Evolutionary conservation across 2,797 vertebrate genomes (phyloP), one percentile per base, ranked within the genome.

Genomic region (Hyperoplus lanceolatus): DNA sequence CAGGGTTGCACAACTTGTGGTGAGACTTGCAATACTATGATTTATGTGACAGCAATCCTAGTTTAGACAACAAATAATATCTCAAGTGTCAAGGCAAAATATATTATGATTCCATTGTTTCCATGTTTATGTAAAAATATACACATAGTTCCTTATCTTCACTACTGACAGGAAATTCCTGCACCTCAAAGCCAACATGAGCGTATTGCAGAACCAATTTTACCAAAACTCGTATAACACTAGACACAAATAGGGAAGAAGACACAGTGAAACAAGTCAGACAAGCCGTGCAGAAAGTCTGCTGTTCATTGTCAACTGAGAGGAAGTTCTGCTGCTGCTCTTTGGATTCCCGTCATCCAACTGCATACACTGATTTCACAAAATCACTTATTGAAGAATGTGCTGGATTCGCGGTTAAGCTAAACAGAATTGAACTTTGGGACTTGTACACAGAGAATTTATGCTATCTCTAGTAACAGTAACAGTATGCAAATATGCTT

Each of bases 281-380:
- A 15, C 5, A 10, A 43, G n/a, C 10, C 0, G 4, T 42, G 42
- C 29, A 13, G 18, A 1, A 8, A 6, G 8, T 12, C 5, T 36
- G 21, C 45, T 41, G 55, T 14, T 4, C 16, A 36, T 12, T 55
- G n/a, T 5, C 16, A 62, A 55, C 29, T 10, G 8, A 5, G 13
- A 71, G 56, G 46, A 49, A 70, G 16, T 60, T n/a, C 42, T 45
- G 18, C 58, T 21, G 51, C 51, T 21, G 18, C 18, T 21, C 51
- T 54, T 21, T 53, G 8, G 18, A 18, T 53, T 53, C n/a, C 9
- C 4, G 12, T 21, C 51, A 54, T 21, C 10, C n/a, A 12, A 1
- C 10, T 54, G 9, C 2, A 54, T 29, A 4, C 53, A 29, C 10
- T 51, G 49, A 38, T 15, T 15, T 56, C 54, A 3, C 11, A 16